Evolutionary conservation across 1,140 invertebrate genomes (phyloP).

Genomic region (Heliconius melpomene): DNA sequence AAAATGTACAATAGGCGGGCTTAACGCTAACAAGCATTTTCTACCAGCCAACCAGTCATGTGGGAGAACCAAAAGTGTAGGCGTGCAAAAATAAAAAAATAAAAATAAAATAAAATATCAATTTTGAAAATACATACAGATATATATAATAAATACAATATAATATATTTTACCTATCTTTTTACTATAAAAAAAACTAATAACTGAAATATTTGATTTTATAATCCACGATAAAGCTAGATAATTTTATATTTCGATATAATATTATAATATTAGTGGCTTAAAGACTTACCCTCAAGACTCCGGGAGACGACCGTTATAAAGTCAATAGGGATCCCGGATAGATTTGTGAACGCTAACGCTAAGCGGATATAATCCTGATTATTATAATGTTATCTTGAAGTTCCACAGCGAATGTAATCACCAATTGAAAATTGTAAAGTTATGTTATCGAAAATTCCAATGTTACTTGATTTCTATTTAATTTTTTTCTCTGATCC

Average conservation of each 20-base stretch:
- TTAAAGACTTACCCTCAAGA: neutral
- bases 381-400: slow-evolving; percentile 1
- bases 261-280: neutral
- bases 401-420: neutral
- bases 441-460: no score
- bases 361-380: slow-evolving; percentile 6
- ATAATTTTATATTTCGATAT: neutral
- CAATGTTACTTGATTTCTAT: no score
- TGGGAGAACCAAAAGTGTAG: no score
- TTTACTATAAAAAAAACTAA: neutral
- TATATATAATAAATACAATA: no score
- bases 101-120: no score
- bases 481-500: no score
- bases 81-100: no score
- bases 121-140: no score
- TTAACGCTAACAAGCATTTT: no score
- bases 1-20: no score
- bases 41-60: no score
- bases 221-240: neutral
- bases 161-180: no score
- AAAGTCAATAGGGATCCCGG: slow-evolving; percentile 11
- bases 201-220: neutral
- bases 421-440: neutral
- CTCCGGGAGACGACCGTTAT: neutral
- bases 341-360: slow-evolving; percentile 2